phyloP scores from a whole-genome alignment of 2,113 vertebrate species.

The Misgurnus mizolepis region DNA sequence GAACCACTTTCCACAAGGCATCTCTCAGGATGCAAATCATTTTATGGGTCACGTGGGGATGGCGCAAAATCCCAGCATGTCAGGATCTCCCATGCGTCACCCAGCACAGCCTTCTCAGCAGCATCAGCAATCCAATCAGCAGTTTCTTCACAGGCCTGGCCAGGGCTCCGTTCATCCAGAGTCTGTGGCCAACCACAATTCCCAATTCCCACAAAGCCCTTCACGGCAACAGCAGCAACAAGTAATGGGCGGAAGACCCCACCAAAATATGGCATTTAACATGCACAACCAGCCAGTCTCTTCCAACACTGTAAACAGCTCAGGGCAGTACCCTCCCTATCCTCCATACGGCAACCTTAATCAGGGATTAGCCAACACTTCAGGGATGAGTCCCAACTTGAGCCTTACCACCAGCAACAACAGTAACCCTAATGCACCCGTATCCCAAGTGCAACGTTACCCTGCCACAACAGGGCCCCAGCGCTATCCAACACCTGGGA shows the following conservation, averaged over 20 bases:
- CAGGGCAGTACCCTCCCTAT: conserved; percentile 92
- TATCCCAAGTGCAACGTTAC: conserved; percentile 92
- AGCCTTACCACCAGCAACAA: conserved; percentile 88
- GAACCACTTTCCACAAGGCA: conserved; percentile 87
- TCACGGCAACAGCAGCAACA: conserved; percentile 81
- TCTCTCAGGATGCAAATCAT: conserved; percentile 83
- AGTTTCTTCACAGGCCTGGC: conserved; percentile 83
- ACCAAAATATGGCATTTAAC: conserved; percentile 88
- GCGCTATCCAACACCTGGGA: conserved; percentile 79
- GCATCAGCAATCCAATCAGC: conserved; percentile 66
- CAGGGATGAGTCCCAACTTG: conserved; percentile 96
- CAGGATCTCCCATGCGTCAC: conserved; percentile 85
- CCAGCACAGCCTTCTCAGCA: conserved; percentile 72
- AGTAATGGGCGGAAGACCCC: conserved; percentile 63
- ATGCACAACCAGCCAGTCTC: conserved; percentile 90
- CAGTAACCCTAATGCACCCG: conserved; percentile 85
- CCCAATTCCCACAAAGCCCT: conserved; percentile 93
- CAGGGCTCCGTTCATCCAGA: conserved; percentile 86
- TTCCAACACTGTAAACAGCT: conserved; percentile 89
- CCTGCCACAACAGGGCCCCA: conserved; percentile 68
- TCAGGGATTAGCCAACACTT: conserved; percentile 93
- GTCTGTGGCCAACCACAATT: conserved; percentile 80
- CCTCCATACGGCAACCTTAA: conserved; percentile 86
- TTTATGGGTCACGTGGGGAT: conserved; percentile 88
- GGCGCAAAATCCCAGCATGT: conserved; percentile 81